A percentile compares a stretch with the other conserved stretches of the same genome.
phyloP scores from a whole-genome alignment of 2,113 vertebrate genomes.

The Chamaea fasciata region DNA sequence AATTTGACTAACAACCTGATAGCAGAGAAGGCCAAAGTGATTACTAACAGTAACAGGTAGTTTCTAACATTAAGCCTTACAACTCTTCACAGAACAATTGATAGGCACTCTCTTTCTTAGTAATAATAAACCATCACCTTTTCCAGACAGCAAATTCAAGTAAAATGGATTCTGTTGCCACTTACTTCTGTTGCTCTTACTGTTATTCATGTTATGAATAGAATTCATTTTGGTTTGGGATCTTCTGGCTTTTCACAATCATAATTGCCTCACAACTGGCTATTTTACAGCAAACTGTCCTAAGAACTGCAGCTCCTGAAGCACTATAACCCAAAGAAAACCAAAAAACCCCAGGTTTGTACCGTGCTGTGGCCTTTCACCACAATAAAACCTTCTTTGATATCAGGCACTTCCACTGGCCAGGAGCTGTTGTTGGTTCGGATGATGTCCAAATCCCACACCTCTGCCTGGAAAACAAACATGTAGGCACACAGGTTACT shows the following conservation, averaged over 20 bases:
- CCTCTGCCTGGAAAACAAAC: conserved; percentile 84
- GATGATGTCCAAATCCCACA: conserved; percentile 96
- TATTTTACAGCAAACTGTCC: neutral
- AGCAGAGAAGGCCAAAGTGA: neutral
- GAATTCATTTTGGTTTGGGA: neutral
- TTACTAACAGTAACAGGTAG: neutral
- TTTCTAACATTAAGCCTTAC: neutral
- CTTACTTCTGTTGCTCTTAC: neutral
- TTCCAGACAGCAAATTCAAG: neutral
- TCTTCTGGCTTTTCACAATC: neutral
- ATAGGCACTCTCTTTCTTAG: neutral
- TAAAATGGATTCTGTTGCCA: neutral
- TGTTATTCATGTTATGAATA: neutral
- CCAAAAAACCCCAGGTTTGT: neutral
- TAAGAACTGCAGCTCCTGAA: neutral
- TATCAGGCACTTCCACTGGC: conserved; percentile 82
- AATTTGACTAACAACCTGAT: neutral
- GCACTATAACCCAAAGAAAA: neutral
- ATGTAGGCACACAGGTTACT: neutral
- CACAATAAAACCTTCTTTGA: conserved; percentile 92
- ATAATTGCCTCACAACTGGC: fast-evolving
- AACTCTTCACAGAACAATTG: neutral
- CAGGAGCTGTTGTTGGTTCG: conserved; percentile 81
- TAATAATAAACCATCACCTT: neutral
- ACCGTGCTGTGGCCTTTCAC: conserved; percentile 93